phyloP scores from a whole-genome alignment of 1,140 invertebrate genomes.

The Danaus plexippus region DNA sequence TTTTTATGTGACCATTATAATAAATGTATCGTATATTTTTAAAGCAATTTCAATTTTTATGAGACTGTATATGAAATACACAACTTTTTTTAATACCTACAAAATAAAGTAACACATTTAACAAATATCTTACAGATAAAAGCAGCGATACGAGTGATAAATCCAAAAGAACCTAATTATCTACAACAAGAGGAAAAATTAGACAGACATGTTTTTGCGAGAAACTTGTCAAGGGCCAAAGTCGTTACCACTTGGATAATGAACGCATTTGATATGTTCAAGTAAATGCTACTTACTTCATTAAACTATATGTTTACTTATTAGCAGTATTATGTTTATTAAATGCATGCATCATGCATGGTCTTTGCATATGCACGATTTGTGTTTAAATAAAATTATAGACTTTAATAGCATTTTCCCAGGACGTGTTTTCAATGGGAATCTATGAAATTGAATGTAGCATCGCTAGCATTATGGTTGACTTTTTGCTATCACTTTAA shows the following conservation, averaged over 20 bases:
- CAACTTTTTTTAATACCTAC: too few relatives aligned
- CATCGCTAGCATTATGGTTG: slow-evolving; percentile 42
- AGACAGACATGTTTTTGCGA: slow-evolving; percentile 90
- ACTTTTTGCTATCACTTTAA: slow-evolving; percentile 47
- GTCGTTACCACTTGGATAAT: slow-evolving; percentile 86
- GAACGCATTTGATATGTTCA: slow-evolving; percentile 86
- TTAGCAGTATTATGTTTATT: too few relatives aligned
- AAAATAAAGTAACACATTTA: not conserved
- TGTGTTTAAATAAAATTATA: too few relatives aligned
- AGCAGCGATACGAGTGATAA: slow-evolving; percentile 88
- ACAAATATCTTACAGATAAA: slow-evolving; percentile 64
- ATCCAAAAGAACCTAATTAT: slow-evolving; percentile 94
- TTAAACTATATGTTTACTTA: too few relatives aligned
- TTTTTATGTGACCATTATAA: too few relatives aligned
- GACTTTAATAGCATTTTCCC: slow-evolving; percentile 19
- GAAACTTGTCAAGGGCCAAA: slow-evolving; percentile 92
- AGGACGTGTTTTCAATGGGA: slow-evolving; percentile 62
- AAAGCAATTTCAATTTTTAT: too few relatives aligned
- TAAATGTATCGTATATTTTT: too few relatives aligned
- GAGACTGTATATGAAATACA: too few relatives aligned
- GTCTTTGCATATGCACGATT: too few relatives aligned
- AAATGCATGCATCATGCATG: too few relatives aligned
- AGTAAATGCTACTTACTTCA: slow-evolving; percentile 72
- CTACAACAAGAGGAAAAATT: slow-evolving; percentile 93
- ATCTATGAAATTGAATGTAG: slow-evolving; percentile 39